Conservation (phyloP, 2,888 invertebrate species). For the Ernsta delagoae region DNA sequence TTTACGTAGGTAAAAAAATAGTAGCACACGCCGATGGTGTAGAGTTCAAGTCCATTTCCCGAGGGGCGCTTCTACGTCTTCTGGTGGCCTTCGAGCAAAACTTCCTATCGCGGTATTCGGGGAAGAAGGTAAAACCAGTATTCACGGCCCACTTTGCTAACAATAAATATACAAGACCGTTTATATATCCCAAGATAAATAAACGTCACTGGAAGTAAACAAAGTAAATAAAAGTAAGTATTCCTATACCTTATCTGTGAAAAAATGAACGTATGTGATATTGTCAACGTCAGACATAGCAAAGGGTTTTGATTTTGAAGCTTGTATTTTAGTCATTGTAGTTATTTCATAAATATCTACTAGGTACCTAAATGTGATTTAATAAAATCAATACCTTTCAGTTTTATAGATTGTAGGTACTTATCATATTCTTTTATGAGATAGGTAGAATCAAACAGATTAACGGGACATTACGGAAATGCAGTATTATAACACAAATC, state of each 20-base stretch:
- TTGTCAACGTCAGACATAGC: no score
- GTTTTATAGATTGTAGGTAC: no score
- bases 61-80: constrained; percentile 60
- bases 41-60: constrained; percentile 44
- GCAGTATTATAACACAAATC: not conserved
- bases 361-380: no score
- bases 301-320: no score
- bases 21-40: constrained; percentile 27
- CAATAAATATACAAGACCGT: constrained; percentile 60
- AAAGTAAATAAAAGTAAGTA: not conserved
- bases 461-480: no score
- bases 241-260: no score
- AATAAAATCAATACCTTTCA: no score
- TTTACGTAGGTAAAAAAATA: not conserved
- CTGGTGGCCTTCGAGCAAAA: constrained; percentile 59
- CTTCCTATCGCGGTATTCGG: constrained; percentile 42
- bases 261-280: no score
- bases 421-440: no score
- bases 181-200: constrained; percentile 57
- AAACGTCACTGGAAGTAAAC: not conserved
- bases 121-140: constrained; percentile 47
- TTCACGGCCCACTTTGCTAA: constrained; percentile 65
- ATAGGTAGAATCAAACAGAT: no score
- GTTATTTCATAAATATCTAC: no score
- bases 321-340: no score